Percentiles rank a stretch among this genome's conserved stretches.
Evolutionary conservation across 2,113 vertebrate genomes (phyloP).

Genomic region (Psittacula cyanocephala): DNA sequence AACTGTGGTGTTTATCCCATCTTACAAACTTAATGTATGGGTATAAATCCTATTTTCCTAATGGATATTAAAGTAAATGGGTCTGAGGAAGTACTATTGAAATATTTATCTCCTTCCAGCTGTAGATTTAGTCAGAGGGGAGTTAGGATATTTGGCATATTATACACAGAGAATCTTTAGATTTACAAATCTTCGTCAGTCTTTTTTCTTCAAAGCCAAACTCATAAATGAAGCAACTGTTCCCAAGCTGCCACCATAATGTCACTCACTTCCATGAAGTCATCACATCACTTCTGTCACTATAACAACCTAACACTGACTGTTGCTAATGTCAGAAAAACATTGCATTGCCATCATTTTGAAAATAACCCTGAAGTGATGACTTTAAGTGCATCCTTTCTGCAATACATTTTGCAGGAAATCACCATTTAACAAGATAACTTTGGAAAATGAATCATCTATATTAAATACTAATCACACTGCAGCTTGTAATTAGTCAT

Average conservation of each 20-base stretch:
- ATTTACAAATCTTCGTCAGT: slow-evolving; percentile 8
- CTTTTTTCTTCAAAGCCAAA: slow-evolving; percentile 17
- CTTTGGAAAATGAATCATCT: not conserved
- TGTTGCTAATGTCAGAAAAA: slow-evolving; percentile 4
- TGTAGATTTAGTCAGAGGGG: not conserved
- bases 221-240: not conserved
- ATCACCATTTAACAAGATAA: not conserved
- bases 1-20: not conserved
- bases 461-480: not conserved
- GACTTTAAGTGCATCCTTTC: not conserved
- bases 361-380: not conserved
- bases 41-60: slow-evolving; percentile 1
- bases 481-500: not conserved
- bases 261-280: not conserved
- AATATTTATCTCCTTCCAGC: slow-evolving; percentile 25
- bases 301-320: not conserved
- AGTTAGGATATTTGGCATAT: not conserved
- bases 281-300: not conserved
- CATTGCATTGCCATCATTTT: not conserved
- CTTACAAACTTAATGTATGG: not conserved
- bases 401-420: not conserved
- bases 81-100: not conserved
- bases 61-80: not conserved
- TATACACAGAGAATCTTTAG: not conserved
- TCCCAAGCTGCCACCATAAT: slow-evolving; percentile 4